These are phyloP conservation scores for Philaenus spumarius DNA, from an alignment of 1,140 invertebrate species.

Conservation along the genomic window DNA sequence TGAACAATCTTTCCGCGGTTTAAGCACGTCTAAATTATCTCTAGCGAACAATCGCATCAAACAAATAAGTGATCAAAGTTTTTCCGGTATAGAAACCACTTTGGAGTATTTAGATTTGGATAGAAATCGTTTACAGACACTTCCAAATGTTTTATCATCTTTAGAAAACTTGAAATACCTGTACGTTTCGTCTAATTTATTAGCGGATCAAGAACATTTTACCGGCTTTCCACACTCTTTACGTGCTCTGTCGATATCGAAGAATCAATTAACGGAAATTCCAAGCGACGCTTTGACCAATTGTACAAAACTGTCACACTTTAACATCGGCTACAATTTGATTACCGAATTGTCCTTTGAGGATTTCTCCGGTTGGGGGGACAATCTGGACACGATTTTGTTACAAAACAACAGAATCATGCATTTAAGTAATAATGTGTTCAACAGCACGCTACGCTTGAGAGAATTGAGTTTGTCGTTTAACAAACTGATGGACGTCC, in stretches of 20 bases:
- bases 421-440: slow-evolving; percentile 62
- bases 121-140: slow-evolving; percentile 60
- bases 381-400: slow-evolving; percentile 64
- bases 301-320: slow-evolving; percentile 63
- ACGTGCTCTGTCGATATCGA: slow-evolving; percentile 69
- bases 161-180: slow-evolving; percentile 63
- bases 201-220: slow-evolving; percentile 47
- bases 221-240: slow-evolving; percentile 50
- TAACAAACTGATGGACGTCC: slow-evolving; percentile 72
- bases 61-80: slow-evolving; percentile 57
- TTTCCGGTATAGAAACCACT: slow-evolving; percentile 59
- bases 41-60: slow-evolving; percentile 69
- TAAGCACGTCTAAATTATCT: slow-evolving; percentile 64
- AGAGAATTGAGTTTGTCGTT: slow-evolving; percentile 84
- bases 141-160: slow-evolving; percentile 59
- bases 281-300: slow-evolving; percentile 59
- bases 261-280: slow-evolving; percentile 66
- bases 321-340: slow-evolving; percentile 82
- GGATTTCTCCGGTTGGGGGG: slow-evolving; percentile 71
- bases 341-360: slow-evolving; percentile 65
- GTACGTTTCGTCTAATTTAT: slow-evolving; percentile 71
- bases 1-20: slow-evolving; percentile 55
- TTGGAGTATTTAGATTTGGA: slow-evolving; percentile 80
- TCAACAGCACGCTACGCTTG: slow-evolving; percentile 58
- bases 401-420: slow-evolving; percentile 78